Base-by-base conservation (phyloP, 2,888 invertebrate species). In the Eupithecia exiguata region DNA sequence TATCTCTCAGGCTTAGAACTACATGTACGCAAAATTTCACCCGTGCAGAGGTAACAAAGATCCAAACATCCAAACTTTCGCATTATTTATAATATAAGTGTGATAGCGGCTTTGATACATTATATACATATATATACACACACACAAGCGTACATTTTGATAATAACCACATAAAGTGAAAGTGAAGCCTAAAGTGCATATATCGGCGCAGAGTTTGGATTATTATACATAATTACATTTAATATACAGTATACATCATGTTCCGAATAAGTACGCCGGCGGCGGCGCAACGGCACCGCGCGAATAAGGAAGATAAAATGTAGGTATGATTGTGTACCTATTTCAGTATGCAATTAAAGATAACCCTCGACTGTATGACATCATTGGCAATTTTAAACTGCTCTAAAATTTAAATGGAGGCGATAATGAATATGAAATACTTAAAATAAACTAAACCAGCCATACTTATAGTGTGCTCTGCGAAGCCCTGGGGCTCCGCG, bases 321-420 rank as follows among this genome's bases (percentile, higher is more conserved):
- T 53, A 53, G 53, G 53, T 53, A 53, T n/a, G 21, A 3, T 7
- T 53, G 4, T 53, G 58, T 25, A 5, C 58, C 58, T 58, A 58
- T 58, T 58, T 58, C 58, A 58, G 25, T 58, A 25, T 58, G 58
- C 12, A 58, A 1, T 58, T 58, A 58, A 21, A 62, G 81, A 84
- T 84, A 83, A 83, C 83, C 83, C 79, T 25, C 58, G 46, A 61
- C 69, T 71, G 76, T 78, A 80, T 86, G 83, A 85, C 80, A 84
- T 85, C 85, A 86, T 77, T 69, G 69, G 53, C 70, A 69, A 74
- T 76, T 70, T 73, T 74, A 67, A 16, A 58, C 49, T 40, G 21
- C 65, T 68, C 62, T 18, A 71, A 69, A 53, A 70, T 68, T 40
- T 68, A 46, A 40, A 72, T n/a, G 18, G 58, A 14, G 12, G 25